Evolutionary conservation across 2,888 invertebrate species (phyloP), one percentile per base, ranked within the genome.

Genomic region (Formica aserva): DNA sequence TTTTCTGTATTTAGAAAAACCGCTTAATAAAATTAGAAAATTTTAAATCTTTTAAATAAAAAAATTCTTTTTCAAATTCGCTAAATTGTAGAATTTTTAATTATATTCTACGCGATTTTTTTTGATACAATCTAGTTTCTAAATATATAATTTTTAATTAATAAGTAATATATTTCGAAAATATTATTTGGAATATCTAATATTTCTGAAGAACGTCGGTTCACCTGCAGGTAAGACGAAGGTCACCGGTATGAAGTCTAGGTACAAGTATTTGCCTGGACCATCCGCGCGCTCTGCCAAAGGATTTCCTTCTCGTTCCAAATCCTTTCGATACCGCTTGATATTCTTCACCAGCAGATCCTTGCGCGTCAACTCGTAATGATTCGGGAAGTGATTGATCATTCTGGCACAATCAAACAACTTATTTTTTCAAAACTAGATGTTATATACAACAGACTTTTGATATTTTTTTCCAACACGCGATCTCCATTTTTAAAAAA

Each of bases 291-390:
- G 97, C 93, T 98, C 98, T 0, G 98, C 98, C 86, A 99, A 94
- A 0, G 97, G 96, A 94, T 97, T 98, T 62, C 98, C 98, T 93
- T 98, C 98, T 89, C 98, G 97, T 94, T 99, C 99, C 87, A 99
- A 95, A 89, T 99, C 99, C 91, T 98, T 98, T 76, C 99, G 96
- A 94, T 99, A 99, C 41, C 99, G 95, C 94, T 99, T 99, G 69
- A 99, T 98, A 94, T 99, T 99, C 95, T 98, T 99, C 71, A 99
- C 98, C 88, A 99, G 96, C 80, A 99, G 95, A 95, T 99, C 99
- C 95, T 99, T 99, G 18, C 99, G 96, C 0, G 99, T 98, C 77
- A 99, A 95, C 94, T 99, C 99, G 93, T 98, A 98, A 94, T 99
- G 98, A 95, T 98, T 99, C 0, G 99, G 99, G 94, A 98, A 99